Conservation (phyloP, 2,888 invertebrate genomes). For the Anticlea derivata region DNA sequence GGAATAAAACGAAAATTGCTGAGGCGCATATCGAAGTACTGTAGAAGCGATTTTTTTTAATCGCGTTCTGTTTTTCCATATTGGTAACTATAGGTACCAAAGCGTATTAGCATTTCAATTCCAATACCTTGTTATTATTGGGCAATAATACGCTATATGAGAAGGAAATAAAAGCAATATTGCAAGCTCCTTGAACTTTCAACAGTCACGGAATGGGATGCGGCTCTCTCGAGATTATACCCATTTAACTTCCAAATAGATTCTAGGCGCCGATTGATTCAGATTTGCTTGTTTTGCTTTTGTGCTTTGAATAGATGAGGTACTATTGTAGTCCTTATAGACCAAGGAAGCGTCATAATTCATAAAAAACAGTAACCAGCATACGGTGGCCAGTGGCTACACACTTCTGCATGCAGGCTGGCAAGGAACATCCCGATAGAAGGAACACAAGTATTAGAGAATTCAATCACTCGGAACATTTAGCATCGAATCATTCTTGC, state of each 20-base stretch:
- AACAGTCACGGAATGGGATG: slow-evolving; percentile 52
- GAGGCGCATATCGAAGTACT: no score
- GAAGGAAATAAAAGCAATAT: slow-evolving; percentile 55
- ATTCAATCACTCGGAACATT: no score
- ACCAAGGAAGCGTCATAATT: no score
- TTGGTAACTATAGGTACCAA: slow-evolving; percentile 11
- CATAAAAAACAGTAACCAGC: not conserved
- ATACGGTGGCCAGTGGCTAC: no score
- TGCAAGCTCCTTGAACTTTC: slow-evolving; percentile 65
- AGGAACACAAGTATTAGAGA: no score
- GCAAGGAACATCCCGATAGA: no score
- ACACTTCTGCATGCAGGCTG: no score
- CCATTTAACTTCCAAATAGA: slow-evolving; percentile 32
- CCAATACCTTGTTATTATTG: slow-evolving; percentile 37
- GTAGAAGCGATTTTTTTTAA: no score
- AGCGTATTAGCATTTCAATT: slow-evolving; percentile 16
- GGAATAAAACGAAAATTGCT: not conserved
- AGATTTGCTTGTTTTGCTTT: slow-evolving; percentile 9
- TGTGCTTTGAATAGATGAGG: not conserved
- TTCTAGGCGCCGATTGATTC: slow-evolving; percentile 27
- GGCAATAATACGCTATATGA: slow-evolving; percentile 43
- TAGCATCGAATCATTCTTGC: no score
- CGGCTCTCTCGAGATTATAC: slow-evolving; percentile 48
- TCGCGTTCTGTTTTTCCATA: not conserved
- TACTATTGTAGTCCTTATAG: not conserved